Percentiles rank a stretch among this genome's conserved stretches.
Evolutionary conservation across 2,888 invertebrate genomes (phyloP).

Genomic region (Eueremaeus valkanovi): DNA sequence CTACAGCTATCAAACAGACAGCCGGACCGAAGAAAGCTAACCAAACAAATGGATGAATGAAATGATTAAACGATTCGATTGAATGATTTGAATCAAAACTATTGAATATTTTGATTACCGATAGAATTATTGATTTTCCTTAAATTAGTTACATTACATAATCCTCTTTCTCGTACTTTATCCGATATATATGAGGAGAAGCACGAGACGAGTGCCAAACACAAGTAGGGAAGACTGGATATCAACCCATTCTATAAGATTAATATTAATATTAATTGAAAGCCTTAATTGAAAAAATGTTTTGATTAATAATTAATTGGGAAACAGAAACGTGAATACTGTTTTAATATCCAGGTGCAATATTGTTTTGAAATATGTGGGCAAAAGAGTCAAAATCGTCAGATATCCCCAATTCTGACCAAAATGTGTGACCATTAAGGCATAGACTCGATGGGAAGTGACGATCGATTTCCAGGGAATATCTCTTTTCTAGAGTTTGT

Average conservation of each 20-base stretch:
- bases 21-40: conserved; percentile 63
- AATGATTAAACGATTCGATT: neutral
- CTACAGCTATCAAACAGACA: conserved; percentile 58
- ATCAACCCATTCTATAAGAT: conserved; percentile 56
- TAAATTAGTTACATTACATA: conserved; percentile 54
- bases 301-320: conserved; percentile 1
- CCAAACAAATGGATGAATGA: neutral
- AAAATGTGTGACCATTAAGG: conserved; percentile 69
- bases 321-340: conserved; percentile 53
- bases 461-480: conserved; percentile 77
- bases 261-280: conserved; percentile 23
- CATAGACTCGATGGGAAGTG: conserved; percentile 73
- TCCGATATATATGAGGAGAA: conserved; percentile 44
- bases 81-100: neutral
- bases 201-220: conserved; percentile 45
- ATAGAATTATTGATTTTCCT: conserved; percentile 46
- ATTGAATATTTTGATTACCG: conserved; percentile 48
- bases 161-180: conserved; percentile 46
- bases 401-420: conserved; percentile 80
- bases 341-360: conserved; percentile 76
- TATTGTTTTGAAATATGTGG: conserved; percentile 76
- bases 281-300: too few species aligned
- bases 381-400: conserved; percentile 74
- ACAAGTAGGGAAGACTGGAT: conserved; percentile 49
- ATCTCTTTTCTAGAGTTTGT: conserved; percentile 12